These are phyloP conservation scores for Brachylomia viminalis DNA, from an alignment of 2,888 invertebrate genomes.

Conservation along the genomic window DNA sequence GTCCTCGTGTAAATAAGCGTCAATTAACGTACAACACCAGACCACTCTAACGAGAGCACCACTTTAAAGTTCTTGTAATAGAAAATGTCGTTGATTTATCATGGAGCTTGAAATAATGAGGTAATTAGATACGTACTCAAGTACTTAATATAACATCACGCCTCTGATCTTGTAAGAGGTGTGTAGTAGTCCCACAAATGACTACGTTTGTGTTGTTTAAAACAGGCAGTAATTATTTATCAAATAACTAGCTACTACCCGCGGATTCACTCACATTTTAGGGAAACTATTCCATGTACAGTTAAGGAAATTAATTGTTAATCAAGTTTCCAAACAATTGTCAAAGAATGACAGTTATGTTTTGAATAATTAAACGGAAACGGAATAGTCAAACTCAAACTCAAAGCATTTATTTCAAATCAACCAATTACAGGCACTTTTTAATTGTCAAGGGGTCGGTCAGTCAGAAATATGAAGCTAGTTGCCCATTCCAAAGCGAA, in stretches of 20 bases:
- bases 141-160: not conserved
- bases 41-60: not conserved
- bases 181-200: not conserved
- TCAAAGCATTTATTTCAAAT: too few relatives aligned
- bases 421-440: too few relatives aligned
- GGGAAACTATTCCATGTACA: not conserved
- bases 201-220: not conserved
- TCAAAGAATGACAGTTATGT: not conserved
- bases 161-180: not conserved
- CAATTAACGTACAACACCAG: constrained; percentile 10
- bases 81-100: constrained; percentile 1
- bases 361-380: not conserved
- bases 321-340: not conserved
- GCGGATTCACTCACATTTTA: not conserved
- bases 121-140: not conserved
- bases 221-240: too few relatives aligned
- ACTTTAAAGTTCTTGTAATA: constrained; percentile 4
- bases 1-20: not conserved
- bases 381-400: too few relatives aligned
- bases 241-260: not conserved
- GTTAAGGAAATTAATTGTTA: too few relatives aligned
- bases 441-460: too few relatives aligned
- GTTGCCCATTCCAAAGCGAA: too few relatives aligned
- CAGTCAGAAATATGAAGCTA: too few relatives aligned
- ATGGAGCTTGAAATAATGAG: not conserved